phyloP scores from a whole-genome alignment of 37 sponge, comb jelly and placozoan species.

The Hexactinellida sp. region DNA sequence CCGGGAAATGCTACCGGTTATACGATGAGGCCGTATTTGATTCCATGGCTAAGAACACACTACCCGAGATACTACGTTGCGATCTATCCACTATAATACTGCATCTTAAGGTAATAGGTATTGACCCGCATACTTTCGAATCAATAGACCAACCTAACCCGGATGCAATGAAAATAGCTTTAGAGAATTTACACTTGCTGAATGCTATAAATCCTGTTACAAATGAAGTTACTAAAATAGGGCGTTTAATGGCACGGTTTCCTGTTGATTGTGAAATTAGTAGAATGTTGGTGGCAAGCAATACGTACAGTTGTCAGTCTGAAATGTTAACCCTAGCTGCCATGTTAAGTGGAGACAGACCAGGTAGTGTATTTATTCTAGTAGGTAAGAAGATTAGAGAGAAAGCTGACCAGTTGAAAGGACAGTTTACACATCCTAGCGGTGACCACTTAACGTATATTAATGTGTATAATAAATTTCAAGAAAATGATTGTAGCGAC shows the following conservation, averaged over 20 bases:
- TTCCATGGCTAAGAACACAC: background rate
- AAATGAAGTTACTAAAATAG: background rate
- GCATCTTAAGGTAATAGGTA: background rate
- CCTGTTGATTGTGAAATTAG: background rate
- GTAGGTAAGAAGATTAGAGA: background rate
- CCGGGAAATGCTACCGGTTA: background rate
- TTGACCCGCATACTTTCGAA: background rate
- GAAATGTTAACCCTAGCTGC: background rate
- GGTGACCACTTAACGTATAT: slow-evolving; percentile 1
- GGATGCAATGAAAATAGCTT: background rate
- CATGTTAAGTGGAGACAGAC: background rate
- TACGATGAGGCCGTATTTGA: background rate
- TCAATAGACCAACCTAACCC: background rate
- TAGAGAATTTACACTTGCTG: background rate
- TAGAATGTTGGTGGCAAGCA: background rate
- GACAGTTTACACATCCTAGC: background rate
- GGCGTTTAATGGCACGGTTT: background rate
- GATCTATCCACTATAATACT: background rate
- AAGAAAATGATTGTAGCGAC: background rate
- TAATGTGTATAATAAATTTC: background rate
- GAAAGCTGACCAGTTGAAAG: background rate
- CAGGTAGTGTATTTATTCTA: background rate
- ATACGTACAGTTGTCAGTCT: background rate
- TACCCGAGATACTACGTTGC: background rate
- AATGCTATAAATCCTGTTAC: background rate